phyloP scores from a whole-genome alignment of 1,140 invertebrate species.

The Aplysia californica region DNA sequence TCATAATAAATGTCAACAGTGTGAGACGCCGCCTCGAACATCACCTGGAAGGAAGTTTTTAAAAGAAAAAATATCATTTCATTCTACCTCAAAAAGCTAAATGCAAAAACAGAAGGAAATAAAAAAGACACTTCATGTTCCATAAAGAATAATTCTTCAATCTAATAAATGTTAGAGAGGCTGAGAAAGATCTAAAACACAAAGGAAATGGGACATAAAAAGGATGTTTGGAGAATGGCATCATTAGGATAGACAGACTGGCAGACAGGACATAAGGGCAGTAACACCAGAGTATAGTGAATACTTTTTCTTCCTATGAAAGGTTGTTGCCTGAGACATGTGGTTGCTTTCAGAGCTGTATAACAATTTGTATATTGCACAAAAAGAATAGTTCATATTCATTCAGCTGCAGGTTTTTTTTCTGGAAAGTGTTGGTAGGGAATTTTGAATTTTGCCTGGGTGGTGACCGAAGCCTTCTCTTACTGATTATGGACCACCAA shows the following conservation, averaged over 20 bases:
- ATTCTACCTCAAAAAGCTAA: too few species aligned
- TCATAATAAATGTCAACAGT: constrained; percentile 22
- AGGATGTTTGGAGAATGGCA: neutral
- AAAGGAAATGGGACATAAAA: too few species aligned
- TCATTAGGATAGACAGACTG: too few species aligned
- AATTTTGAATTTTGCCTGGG: too few species aligned
- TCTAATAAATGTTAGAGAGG: neutral
- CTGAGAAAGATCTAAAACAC: neutral
- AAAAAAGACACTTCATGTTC: neutral
- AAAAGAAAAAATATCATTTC: too few species aligned
- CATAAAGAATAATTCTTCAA: neutral
- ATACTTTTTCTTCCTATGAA: neutral
- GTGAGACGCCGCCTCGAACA: constrained; percentile 19
- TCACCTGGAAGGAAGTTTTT: constrained; percentile 22
- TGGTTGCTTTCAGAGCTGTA: neutral
- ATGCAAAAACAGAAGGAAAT: neutral
- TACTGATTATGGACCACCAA: too few species aligned
- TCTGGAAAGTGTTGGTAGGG: too few species aligned
- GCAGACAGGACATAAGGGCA: too few species aligned
- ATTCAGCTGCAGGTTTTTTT: too few species aligned
- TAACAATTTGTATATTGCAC: too few species aligned
- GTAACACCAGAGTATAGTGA: too few species aligned
- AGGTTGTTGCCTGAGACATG: neutral
- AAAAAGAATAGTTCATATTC: neutral
- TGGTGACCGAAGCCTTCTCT: too few species aligned